Conservation (phyloP, 2,888 invertebrate species). For the Drosophila ustulata region DNA sequence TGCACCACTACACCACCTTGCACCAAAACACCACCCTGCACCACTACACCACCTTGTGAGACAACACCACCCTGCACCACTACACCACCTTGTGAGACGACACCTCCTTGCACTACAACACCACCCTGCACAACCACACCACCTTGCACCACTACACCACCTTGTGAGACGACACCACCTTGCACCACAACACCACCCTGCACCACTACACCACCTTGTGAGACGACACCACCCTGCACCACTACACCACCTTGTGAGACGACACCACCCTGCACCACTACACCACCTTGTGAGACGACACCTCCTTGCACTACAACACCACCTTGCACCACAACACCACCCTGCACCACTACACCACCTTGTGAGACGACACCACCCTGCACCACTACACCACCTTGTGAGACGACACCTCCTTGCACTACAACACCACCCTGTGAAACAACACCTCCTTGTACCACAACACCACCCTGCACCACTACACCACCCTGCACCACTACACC, state of each 20-base stretch:
- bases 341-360: background rate
- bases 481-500: constrained; percentile 11
- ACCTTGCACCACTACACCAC: too few species aligned
- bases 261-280: background rate
- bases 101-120: background rate
- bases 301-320: background rate
- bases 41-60: background rate
- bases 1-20: constrained; percentile 1
- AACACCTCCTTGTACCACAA: constrained; percentile 1
- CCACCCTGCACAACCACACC: background rate
- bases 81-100: background rate
- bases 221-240: constrained; percentile 17
- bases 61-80: constrained; percentile 2
- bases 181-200: background rate
- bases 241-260: constrained; percentile 1
- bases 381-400: background rate
- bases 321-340: background rate
- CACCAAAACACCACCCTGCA: background rate
- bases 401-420: background rate
- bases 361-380: background rate
- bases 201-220: background rate
- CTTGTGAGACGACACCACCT: background rate
- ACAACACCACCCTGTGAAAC: background rate
- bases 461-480: constrained; percentile 2
- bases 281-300: background rate